Conservation (phyloP, 2,888 invertebrate species). For the Leucophora obtusa region DNA sequence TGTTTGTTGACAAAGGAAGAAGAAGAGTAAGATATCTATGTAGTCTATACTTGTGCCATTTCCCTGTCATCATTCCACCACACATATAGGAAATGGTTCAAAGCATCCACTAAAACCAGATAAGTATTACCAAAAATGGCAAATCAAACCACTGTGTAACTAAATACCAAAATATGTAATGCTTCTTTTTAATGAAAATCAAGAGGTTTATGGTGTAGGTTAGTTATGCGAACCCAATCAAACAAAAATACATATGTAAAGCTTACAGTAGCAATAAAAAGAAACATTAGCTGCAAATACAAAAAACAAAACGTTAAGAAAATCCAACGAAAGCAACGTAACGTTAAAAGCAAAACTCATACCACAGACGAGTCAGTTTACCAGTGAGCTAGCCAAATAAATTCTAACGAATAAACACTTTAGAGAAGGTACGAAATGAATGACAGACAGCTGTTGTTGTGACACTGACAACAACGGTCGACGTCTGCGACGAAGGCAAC, state of each 20-base stretch:
- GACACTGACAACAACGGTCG: constrained; percentile 43
- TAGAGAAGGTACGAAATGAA: constrained; percentile 23
- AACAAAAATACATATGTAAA: background rate
- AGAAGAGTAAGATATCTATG: too few relatives aligned
- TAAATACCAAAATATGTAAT: constrained; percentile 30
- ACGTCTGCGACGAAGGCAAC: background rate
- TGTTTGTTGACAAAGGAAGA: too few relatives aligned
- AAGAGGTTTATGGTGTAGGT: constrained; percentile 47
- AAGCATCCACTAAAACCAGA: too few relatives aligned
- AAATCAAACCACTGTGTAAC: constrained; percentile 6
- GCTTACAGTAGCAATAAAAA: constrained; percentile 1
- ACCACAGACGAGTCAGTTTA: background rate
- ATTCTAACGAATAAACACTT: background rate
- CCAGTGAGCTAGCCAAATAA: background rate
- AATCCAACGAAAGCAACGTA: constrained; percentile 19
- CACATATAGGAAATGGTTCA: too few relatives aligned
- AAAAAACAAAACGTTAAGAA: background rate
- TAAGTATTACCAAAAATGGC: background rate
- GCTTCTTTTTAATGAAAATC: constrained; percentile 21
- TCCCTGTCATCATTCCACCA: too few relatives aligned
- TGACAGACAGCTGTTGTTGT: constrained; percentile 56
- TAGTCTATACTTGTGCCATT: too few relatives aligned
- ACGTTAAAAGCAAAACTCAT: background rate
- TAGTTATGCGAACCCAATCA: constrained; percentile 39
- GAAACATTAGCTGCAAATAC: constrained; percentile 14